Evolutionary conservation across 1,140 invertebrate species (phyloP).

Genomic region (Neomicropteryx cornuta): DNA sequence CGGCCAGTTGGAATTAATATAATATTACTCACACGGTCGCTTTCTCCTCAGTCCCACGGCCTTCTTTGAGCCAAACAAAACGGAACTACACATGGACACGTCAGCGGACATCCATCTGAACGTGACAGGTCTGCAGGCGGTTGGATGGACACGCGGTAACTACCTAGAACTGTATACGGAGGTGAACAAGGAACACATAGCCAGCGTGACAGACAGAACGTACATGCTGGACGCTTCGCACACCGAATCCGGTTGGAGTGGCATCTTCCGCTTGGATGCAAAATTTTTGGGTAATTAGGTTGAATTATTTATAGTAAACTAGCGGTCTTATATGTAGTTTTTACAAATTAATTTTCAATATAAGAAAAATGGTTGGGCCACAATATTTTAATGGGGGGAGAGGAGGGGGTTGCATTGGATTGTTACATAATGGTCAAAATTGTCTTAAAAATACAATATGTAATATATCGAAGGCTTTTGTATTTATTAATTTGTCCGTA

Average conservation of each 20-base stretch:
- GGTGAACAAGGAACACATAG: constrained; percentile 19
- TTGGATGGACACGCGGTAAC: constrained; percentile 16
- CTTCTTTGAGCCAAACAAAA: constrained; percentile 18
- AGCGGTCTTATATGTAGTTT: constrained; percentile 11
- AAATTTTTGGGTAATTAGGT: constrained; percentile 50
- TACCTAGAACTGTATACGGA: constrained; percentile 15
- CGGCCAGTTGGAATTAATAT: too few relatives aligned
- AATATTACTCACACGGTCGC: too few relatives aligned
- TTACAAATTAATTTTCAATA: constrained; percentile 4
- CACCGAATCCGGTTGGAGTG: constrained; percentile 23
- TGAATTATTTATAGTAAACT: constrained; percentile 15
- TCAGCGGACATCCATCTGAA: constrained; percentile 20
- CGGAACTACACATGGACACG: constrained; percentile 26
- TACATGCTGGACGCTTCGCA: constrained; percentile 14
- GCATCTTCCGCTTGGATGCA: constrained; percentile 41
- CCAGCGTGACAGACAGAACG: constrained; percentile 18
- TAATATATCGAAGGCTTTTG: not conserved
- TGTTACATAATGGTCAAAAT: too few relatives aligned
- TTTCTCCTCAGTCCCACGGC: constrained; percentile 17
- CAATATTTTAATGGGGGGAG: not conserved
- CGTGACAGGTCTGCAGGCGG: constrained; percentile 16
- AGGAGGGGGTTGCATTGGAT: not conserved
- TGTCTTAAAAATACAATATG: not conserved
- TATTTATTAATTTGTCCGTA: constrained; percentile 4
- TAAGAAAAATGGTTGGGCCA: constrained; percentile 5